A percentile compares a stretch with the other conserved stretches of the same genome.
Conservation (phyloP, 92 coral and sea anemone genomes). For the Actinernus sp. region DNA sequence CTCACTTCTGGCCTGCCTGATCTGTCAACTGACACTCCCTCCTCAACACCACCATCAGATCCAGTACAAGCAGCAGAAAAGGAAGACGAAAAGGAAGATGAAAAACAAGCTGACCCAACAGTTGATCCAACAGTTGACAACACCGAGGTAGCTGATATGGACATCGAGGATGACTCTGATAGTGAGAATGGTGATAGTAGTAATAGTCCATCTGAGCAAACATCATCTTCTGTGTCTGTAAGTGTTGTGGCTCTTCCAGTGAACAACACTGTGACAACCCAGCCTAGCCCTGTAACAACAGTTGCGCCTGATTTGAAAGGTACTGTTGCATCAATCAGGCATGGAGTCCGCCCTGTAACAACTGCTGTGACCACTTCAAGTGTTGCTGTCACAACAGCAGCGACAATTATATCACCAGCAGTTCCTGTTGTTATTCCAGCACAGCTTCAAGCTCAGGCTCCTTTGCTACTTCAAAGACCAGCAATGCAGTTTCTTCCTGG, state of each 20-base stretch:
- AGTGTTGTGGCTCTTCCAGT: conserved; percentile 2
- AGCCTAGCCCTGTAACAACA: neutral
- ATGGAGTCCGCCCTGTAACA: conserved; percentile 4
- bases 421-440: conserved; percentile 22
- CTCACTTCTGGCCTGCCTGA: conserved; percentile 92
- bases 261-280: neutral
- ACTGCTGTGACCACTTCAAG: conserved; percentile 1
- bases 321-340: conserved; percentile 1
- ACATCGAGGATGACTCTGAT: conserved; percentile 92
- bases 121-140: conserved; percentile 94
- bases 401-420: conserved; percentile 3
- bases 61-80: conserved; percentile 16
- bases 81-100: conserved; percentile 1
- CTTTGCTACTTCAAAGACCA: conserved; percentile 32
- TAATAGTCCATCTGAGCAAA: conserved; percentile 44
- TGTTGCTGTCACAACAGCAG: conserved; percentile 13
- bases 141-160: conserved; percentile 99
- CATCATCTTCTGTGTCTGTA: conserved; percentile 28
- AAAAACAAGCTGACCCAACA: conserved; percentile 60
- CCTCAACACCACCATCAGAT: conserved; percentile 64
- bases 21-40: conserved; percentile 66
- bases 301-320: neutral
- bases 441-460: conserved; percentile 8
- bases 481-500: conserved; percentile 35
- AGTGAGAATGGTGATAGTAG: conserved; percentile 80